Evolutionary conservation across 2,797 vertebrate genomes (phyloP), one percentile per base, ranked within the genome.

Genomic region (Crenuchus spilurus): DNA sequence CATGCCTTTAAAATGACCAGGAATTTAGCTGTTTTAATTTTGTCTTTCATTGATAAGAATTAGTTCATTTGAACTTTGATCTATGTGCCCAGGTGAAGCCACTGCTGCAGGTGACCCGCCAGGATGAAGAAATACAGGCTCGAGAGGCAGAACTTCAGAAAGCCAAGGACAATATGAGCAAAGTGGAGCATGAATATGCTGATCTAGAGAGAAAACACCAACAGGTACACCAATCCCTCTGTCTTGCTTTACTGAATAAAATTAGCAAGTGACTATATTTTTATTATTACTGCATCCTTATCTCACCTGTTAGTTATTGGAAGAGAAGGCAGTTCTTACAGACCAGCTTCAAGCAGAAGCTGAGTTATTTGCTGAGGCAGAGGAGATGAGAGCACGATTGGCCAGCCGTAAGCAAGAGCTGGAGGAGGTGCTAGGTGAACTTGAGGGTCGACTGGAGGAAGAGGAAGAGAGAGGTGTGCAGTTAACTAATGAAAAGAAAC

Each of bases 321-420:
- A 95, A 79, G 96, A 97, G 83, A 95, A 96, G 54, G 0, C 88
- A 0, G 94, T 94, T 61, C 87, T 97, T 78, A 91, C 94, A 0
- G 95, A 97, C 83, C 95, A 96, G 84, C 89, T 97, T 68, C 94
- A 94, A 74, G 94, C 96, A 0, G 96, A 97, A 84, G 94, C 94
- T 0, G 96, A 96, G 83, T 88, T 97, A 76, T 97, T 96, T 48
- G 94, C 95, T 0, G 96, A 97, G 88, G 95, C 96, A 0, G 96
- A 96, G 85, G 96, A 96, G 88, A 94, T 95, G 68, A 89, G 94
- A 42, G 90, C 92, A 0, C 87, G 95, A 60, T 82, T 97, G 85
- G 94, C 93, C 26, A 89, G 73, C 58, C 91, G 94, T 35, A 97
- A 96, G 80, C 95, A 96, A 82, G 96, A 97, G 87, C 89, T 97